Evolutionary conservation across 2,797 vertebrate species (phyloP), one percentile per base, ranked within the genome.

Genomic region (Anas flavirostris): DNA sequence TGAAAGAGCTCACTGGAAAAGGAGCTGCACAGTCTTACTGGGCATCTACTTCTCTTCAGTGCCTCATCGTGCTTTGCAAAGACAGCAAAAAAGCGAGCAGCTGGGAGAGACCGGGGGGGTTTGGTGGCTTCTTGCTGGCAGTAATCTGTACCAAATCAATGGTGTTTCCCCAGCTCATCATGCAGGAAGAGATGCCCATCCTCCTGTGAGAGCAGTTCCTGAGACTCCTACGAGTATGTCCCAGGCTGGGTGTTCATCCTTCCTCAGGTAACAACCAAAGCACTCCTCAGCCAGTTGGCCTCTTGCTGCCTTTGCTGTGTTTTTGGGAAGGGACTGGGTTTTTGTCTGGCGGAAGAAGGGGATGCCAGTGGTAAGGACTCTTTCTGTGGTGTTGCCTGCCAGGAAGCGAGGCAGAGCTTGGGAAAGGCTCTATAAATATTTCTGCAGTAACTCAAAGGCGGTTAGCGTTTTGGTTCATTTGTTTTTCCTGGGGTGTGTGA

Each of bases 351-450:
- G 29, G 67, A 94, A 92, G 87, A 60, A 86, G 82, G 56, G 68
- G 72, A 93, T 96, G 96, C 94, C 91, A 85, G 93, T 94, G 94
- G 94, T 93, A 87, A 87, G 74, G 93, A 92, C 91, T 94, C 78
- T 85, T 91, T 91, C 88, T 95, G 94, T 89, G 95, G 90, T 41
- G 64, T 13, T 93, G 88, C 81, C 90, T 93, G 91, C 95, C 96
- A 91, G 95, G 95, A 96, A 96, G 79, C 46, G 5, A 93, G 88
- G 91, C 95, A 91, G 94, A 95, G 86, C 78, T 91, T 1, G 31
- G 91, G 94, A 90, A 81, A 87, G 82, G 84, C 53, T 35, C 95
- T 95, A 91, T 93, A 96, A 96, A 95, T 95, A 96, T 70, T 94
- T 80, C 93, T 91, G 93, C 90, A 91, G 29, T 85, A 93, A 89